phyloP scores from a whole-genome alignment of 2,113 vertebrate species.

The Aegypius monachus region DNA sequence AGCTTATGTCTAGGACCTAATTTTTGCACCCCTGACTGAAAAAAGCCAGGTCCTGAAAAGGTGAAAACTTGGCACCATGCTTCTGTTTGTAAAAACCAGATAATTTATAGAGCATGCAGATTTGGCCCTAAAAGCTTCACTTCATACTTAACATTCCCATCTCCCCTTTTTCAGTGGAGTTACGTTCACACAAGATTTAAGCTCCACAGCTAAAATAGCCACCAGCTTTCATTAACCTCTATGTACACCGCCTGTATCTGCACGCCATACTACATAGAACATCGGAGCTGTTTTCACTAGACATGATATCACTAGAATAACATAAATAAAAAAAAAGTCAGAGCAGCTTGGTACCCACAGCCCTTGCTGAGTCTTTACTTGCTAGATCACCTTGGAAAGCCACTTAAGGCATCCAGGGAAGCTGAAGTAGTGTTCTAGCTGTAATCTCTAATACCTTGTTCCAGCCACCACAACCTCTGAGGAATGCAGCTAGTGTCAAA shows the following conservation, averaged over 20 bases:
- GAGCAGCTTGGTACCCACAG: background rate
- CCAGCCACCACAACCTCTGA: conserved; percentile 66
- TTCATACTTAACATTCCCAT: background rate
- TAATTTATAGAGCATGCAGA: background rate
- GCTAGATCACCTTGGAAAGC: conserved; percentile 58
- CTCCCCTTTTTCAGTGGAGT: background rate
- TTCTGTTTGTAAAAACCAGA: background rate
- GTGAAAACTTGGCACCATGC: background rate
- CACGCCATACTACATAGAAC: background rate
- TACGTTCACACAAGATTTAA: background rate
- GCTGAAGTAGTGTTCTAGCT: conserved; percentile 42
- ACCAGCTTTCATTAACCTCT: background rate
- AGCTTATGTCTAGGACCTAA: background rate
- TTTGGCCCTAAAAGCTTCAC: background rate
- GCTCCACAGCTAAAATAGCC: background rate
- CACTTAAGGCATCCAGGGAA: conserved; percentile 1
- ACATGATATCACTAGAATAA: background rate
- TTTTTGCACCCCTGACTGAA: background rate
- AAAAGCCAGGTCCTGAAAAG: background rate
- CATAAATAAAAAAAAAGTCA: background rate
- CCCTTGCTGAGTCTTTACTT: background rate
- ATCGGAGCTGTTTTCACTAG: background rate
- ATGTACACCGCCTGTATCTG: background rate
- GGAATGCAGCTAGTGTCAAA: conserved; percentile 76
- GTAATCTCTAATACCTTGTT: conserved; percentile 79